Percentiles rank a stretch among this genome's conserved stretches.
phyloP scores from a whole-genome alignment of 2,797 vertebrate species.

The Tapera naevia region DNA sequence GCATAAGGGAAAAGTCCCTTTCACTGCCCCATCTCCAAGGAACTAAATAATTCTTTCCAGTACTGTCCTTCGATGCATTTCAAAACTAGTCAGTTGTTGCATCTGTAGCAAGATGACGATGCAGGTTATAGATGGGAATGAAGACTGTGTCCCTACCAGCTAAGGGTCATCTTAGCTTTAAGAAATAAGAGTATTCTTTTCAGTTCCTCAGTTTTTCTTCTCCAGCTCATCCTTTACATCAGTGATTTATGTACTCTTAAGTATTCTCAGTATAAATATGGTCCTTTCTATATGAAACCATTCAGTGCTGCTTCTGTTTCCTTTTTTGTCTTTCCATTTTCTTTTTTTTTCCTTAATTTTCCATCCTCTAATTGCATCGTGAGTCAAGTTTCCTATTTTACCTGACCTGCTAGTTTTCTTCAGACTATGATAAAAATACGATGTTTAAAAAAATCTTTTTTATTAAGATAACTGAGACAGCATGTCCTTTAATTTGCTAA shows the following conservation, averaged over 20 bases:
- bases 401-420: neutral
- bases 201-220: neutral
- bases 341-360: neutral
- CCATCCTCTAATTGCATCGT: neutral
- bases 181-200: neutral
- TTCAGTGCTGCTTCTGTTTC: neutral
- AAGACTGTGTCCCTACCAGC: neutral
- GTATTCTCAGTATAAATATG: neutral
- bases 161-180: neutral
- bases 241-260: neutral
- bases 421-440: conserved; percentile 18
- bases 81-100: neutral
- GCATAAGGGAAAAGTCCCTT: neutral
- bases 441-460: neutral
- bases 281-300: neutral
- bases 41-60: neutral
- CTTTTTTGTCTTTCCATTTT: neutral
- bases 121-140: neutral
- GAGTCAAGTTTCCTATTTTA: conserved; percentile 27
- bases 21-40: neutral
- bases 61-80: neutral
- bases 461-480: conserved; percentile 13
- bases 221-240: neutral
- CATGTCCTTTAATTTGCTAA: neutral
- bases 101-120: neutral